These are phyloP conservation scores for Marmota monax DNA, from an alignment of 2,113 vertebrate genomes.

Conservation along the genomic window DNA sequence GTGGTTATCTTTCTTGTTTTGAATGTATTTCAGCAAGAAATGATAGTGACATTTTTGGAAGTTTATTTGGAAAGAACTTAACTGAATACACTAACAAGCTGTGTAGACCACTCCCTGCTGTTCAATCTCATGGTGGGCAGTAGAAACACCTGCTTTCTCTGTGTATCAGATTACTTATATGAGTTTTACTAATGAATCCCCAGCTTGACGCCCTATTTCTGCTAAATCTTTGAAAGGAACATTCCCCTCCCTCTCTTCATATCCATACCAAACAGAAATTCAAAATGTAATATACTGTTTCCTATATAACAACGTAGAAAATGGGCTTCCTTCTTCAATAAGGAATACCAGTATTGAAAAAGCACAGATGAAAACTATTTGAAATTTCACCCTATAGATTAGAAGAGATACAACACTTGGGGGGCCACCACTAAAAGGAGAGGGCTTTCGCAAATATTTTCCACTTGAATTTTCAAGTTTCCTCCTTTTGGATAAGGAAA, in stretches of 20 bases:
- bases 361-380: slow-evolving; percentile 22
- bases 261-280: neutral
- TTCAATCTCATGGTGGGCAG: neutral
- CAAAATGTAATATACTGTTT: neutral
- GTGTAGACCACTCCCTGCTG: neutral
- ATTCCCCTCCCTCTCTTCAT: neutral
- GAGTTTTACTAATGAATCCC: slow-evolving; percentile 33
- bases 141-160: neutral
- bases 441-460: neutral
- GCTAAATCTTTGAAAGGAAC: slow-evolving; percentile 30
- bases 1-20: slow-evolving; percentile 25
- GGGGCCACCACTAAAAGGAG: neutral
- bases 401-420: neutral
- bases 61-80: slow-evolving; percentile 37
- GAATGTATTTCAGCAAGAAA: slow-evolving; percentile 53
- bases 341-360: slow-evolving; percentile 51
- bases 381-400: neutral
- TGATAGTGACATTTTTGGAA: slow-evolving; percentile 6
- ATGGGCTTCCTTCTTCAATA: slow-evolving; percentile 2
- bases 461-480: neutral
- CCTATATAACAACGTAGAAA: neutral
- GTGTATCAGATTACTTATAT: slow-evolving; percentile 1
- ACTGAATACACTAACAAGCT: neutral
- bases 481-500: neutral
- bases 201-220: slow-evolving; percentile 39